phyloP scores from a whole-genome alignment of 2,113 vertebrate genomes.

The Lipophrys pholis region DNA sequence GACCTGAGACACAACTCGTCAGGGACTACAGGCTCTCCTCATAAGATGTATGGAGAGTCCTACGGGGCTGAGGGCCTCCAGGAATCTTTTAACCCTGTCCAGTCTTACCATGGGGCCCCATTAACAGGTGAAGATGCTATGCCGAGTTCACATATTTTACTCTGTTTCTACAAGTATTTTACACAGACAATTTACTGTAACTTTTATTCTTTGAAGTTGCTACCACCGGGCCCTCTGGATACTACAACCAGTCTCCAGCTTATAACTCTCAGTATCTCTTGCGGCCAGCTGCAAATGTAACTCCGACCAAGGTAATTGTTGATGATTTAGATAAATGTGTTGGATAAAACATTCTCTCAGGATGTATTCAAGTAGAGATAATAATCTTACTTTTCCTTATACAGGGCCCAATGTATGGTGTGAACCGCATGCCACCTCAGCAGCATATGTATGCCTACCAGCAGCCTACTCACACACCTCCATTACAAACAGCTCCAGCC shows the following conservation, averaged over 20 bases:
- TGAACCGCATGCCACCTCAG: slow-evolving; percentile 91
- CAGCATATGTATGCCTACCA: slow-evolving; percentile 94
- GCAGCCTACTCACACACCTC: slow-evolving; percentile 92
- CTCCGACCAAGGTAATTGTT: slow-evolving; percentile 92
- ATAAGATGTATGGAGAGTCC: slow-evolving; percentile 87
- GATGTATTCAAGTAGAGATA: neutral
- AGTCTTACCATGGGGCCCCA: slow-evolving; percentile 90
- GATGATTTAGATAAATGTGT: neutral
- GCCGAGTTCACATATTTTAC: no score
- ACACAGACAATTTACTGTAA: no score
- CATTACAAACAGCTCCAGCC: slow-evolving; percentile 86
- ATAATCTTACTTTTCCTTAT: slow-evolving; percentile 12
- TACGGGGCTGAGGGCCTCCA: slow-evolving; percentile 87
- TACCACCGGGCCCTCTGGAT: slow-evolving; percentile 91
- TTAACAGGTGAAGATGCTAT: no score
- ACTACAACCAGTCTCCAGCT: slow-evolving; percentile 94
- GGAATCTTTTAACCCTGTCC: slow-evolving; percentile 89
- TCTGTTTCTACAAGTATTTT: no score
- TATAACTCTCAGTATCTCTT: slow-evolving; percentile 97
- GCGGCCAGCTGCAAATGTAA: slow-evolving; percentile 91
- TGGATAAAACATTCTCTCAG: neutral
- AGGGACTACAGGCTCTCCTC: slow-evolving; percentile 81
- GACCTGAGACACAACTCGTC: slow-evolving; percentile 90
- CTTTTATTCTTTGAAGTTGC: slow-evolving; percentile 83
- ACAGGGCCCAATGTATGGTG: slow-evolving; percentile 91